Evolutionary conservation across 2,113 vertebrate species (phyloP), one percentile per base, ranked within the genome.

Genomic region (Nansenia antarctica): DNA sequence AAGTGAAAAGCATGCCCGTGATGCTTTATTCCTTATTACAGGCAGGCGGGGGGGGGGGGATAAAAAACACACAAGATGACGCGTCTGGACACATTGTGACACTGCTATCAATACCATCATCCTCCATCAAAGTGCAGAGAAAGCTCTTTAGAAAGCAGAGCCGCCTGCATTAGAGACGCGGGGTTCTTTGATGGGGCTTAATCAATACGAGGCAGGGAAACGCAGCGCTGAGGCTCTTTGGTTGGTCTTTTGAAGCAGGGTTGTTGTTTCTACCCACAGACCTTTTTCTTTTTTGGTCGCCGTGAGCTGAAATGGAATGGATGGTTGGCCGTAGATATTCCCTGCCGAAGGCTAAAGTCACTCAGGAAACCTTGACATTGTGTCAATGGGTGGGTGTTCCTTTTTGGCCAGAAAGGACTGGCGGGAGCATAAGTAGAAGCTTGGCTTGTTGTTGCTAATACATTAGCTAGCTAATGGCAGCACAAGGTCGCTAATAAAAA

Each of bases 91-190:
- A n/a, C 90, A 93, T 91, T 90, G 87, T 91, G 89, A 92, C 89
- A 90, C 85, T 91, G 83, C 90, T 89, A 91, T 92, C 91, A 93
- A 92, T 92, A 91, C 90, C 88, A 90, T 90, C 86, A 89, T 85
- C 82, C 85, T 69, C 74, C 90, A 91, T 92, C 90, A 93, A 92
- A 92, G 91, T 86, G 82, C n/a, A n/a, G 73, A 89, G 85, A 88
- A 90, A 87, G 82, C 88, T 90, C 88, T 92, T 90, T 88, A 84
- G 85, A 86, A 83, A 91, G 86, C 84, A 74, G 86, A 85, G 81
- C 81, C 82, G 86, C 85, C 85, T 90, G 87, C 91, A 92, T 93
- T 93, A 92, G 90, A 81, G 79, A 88, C 80, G 85, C 54, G 66
- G 61, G 69, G 78, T 29, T 83, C 91, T 92, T 92, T 91, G 89